These are phyloP conservation scores for Dromococcyx pavoninus DNA, from an alignment of 2,797 vertebrate genomes.

Conservation along the genomic window DNA sequence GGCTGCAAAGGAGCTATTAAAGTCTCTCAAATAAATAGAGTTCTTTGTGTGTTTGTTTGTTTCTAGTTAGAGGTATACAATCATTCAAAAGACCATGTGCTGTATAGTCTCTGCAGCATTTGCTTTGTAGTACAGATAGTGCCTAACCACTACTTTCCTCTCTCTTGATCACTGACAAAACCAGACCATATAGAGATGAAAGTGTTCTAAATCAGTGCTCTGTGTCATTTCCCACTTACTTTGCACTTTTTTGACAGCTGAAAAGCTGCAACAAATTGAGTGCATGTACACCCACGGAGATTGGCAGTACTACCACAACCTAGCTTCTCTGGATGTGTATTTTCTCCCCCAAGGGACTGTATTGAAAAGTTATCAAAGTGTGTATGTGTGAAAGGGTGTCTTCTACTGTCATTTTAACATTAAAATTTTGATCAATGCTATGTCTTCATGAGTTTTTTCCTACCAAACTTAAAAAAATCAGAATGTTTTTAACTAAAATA, in stretches of 20 bases:
- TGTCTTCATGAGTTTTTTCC: background rate
- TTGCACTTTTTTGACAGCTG: constrained; percentile 71
- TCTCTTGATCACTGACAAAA: constrained; percentile 66
- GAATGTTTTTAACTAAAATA: background rate
- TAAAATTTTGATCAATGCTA: background rate
- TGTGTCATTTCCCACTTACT: constrained; percentile 72
- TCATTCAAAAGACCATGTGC: constrained; percentile 59
- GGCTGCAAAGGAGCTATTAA: constrained; percentile 48
- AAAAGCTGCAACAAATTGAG: constrained; percentile 65
- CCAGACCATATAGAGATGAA: constrained; percentile 70
- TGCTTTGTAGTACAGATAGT: constrained; percentile 69
- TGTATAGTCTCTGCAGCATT: background rate
- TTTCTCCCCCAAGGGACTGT: background rate
- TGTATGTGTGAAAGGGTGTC: background rate
- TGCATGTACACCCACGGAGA: constrained; percentile 59
- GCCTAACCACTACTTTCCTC: constrained; percentile 71
- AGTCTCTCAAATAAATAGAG: constrained; percentile 26
- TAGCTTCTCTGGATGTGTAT: background rate
- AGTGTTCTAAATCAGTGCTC: constrained; percentile 71
- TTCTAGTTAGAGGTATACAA: constrained; percentile 57
- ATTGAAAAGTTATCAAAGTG: background rate
- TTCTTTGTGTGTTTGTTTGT: constrained; percentile 61
- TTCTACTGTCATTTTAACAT: background rate
- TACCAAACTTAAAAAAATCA: background rate
- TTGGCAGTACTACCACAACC: constrained; percentile 27